Base-by-base conservation (phyloP, 2,888 invertebrate genomes). In the Diaperis boleti region DNA sequence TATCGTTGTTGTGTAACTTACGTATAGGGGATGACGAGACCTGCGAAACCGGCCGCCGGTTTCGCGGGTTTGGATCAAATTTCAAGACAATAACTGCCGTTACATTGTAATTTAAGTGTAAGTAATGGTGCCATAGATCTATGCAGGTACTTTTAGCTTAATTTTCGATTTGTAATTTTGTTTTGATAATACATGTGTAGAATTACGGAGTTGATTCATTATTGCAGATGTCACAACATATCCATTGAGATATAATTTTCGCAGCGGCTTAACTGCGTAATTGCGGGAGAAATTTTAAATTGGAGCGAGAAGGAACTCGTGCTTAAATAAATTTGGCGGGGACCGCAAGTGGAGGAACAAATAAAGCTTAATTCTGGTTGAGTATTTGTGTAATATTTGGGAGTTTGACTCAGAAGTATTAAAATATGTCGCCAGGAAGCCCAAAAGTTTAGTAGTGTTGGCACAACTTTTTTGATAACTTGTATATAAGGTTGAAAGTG, bases 101-200 rank as follows among this genome's bases (percentile, higher is more conserved):
- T 62, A 57, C 55, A 62, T 20, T 56, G 50, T 62, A 52, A 62
- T 52, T 57, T 56, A 42, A 29, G 44, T 52, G 31, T 52, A 41
- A 33, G 42, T 52, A 29, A 14, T 17, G 62, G 50, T 62, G 62
- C 62, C 62, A 62, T 62, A 54, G 8, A 62, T 42, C 52, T 50
- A 56, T 60, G 52, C 15, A 31, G 56, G 41, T 31, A 26, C 31
- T 33, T 45, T 42, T 41, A 50, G 57, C 50, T 50, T 62, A 62
- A 50, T 62, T 57, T 62, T 57, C 47, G 37, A 57, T 52, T 62
- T 62, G 57, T 62, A 57, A 57, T 11, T 62, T 62, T 62, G 62
- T 62, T 62, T 62, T 62, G 49, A 57, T 57, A 62, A 62, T 62
- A 62, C 47, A 62, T 50, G 57, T 62, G 35, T 57, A 57, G 57